Evolutionary conservation across 2,113 vertebrate species (phyloP).

Genomic region (Vulpes ferrilata): DNA sequence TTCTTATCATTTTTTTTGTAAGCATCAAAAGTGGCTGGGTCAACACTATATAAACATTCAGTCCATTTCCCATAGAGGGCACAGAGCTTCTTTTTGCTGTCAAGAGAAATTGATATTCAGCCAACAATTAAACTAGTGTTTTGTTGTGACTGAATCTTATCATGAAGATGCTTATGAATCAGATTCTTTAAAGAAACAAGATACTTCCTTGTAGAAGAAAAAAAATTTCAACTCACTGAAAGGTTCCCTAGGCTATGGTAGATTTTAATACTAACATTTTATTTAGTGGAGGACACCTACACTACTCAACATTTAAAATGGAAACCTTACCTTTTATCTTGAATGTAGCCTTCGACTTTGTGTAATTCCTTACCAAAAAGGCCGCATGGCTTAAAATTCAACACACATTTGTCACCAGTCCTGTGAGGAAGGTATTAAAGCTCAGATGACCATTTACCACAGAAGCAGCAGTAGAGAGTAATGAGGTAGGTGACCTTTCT

Average conservation of each 20-base stretch:
- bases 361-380: slow-evolving; percentile 99
- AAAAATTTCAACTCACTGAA: background rate
- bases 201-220: background rate
- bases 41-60: slow-evolving; percentile 95
- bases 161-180: background rate
- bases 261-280: background rate
- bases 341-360: slow-evolving; percentile 98
- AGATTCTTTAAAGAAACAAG: slow-evolving; percentile 29
- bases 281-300: background rate
- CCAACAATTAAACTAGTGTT: background rate
- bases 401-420: slow-evolving; percentile 96
- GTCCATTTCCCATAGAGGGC: slow-evolving; percentile 99
- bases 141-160: background rate
- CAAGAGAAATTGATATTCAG: slow-evolving; percentile 55
- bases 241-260: background rate
- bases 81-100: slow-evolving; percentile 97
- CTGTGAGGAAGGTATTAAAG: slow-evolving; percentile 85
- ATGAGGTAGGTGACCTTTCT: background rate
- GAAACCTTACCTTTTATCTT: slow-evolving; percentile 95
- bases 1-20: slow-evolving; percentile 96
- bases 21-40: slow-evolving; percentile 92
- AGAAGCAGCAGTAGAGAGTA: background rate
- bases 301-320: background rate
- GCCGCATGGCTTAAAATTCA: slow-evolving; percentile 97
- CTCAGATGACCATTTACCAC: slow-evolving; percentile 34